Conservation (phyloP, 2,113 vertebrate genomes). For the Ellobius talpinus region DNA sequence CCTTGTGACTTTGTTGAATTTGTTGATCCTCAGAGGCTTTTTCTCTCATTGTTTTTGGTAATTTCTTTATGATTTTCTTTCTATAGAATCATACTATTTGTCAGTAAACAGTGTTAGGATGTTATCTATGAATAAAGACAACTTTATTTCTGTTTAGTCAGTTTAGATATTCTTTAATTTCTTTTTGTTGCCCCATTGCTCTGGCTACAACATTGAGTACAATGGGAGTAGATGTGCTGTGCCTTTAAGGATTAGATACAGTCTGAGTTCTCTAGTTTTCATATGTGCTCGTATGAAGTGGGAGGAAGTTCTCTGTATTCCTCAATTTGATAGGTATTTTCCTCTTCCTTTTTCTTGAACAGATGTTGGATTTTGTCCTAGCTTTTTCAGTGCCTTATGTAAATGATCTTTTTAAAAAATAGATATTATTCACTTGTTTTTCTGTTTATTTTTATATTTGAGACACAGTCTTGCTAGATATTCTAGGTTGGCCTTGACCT, state of each 20-base stretch:
- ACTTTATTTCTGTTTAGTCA: neutral
- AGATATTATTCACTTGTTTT: neutral
- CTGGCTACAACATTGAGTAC: too few species aligned
- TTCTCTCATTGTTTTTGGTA: neutral
- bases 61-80: neutral
- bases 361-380: neutral
- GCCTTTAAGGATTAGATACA: neutral
- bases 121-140: neutral
- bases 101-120: neutral
- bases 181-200: neutral
- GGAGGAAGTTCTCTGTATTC: neutral
- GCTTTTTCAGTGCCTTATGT: neutral
- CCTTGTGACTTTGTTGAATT: neutral
- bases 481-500: neutral
- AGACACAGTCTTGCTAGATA: neutral
- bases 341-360: neutral
- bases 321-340: neutral
- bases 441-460: neutral
- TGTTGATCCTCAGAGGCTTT: neutral
- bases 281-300: neutral
- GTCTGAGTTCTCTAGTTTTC: neutral
- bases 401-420: neutral
- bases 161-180: neutral
- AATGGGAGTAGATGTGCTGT: neutral
- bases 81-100: neutral